Percentiles rank a stretch among this genome's conserved stretches.
phyloP scores from a whole-genome alignment of 2,797 vertebrate genomes.

The Pristis pectinata region DNA sequence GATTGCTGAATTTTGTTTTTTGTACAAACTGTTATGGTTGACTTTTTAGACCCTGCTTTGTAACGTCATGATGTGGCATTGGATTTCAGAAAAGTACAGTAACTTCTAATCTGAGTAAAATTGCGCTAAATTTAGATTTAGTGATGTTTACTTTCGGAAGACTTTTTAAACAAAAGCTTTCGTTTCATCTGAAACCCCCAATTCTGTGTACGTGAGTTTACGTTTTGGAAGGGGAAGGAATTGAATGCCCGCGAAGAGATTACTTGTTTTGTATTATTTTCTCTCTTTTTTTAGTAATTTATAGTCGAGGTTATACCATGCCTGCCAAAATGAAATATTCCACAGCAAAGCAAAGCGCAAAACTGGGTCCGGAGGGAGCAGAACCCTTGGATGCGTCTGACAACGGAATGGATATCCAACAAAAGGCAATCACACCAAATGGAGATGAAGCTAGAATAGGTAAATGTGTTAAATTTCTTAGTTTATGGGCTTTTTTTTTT shows the following conservation, averaged over 20 bases:
- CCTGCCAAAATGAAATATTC: conserved; percentile 77
- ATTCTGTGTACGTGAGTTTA: background rate
- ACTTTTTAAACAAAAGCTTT: background rate
- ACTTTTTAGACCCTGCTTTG: background rate
- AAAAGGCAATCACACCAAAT: conserved; percentile 54
- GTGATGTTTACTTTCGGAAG: background rate
- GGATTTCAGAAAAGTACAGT: conserved; percentile 20
- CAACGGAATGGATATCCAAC: conserved; percentile 61
- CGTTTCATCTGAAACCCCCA: background rate
- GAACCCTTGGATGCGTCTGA: conserved; percentile 62
- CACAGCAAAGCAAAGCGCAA: conserved; percentile 62
- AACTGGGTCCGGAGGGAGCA: conserved; percentile 50
- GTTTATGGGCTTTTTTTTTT: conserved; percentile 45
- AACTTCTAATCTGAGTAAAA: background rate
- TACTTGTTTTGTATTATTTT: background rate
- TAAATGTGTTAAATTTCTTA: conserved; percentile 64
- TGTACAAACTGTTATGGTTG: background rate
- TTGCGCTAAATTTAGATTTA: background rate
- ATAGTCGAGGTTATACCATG: conserved; percentile 63
- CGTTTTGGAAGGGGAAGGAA: background rate
- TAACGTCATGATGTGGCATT: conserved; percentile 31
- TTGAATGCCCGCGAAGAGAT: background rate
- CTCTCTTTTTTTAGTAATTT: background rate
- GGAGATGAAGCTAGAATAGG: conserved; percentile 58
- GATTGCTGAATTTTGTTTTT: background rate